These are phyloP conservation scores for Augiades crinisus DNA, from an alignment of 2,888 invertebrate genomes.

Conservation along the genomic window DNA sequence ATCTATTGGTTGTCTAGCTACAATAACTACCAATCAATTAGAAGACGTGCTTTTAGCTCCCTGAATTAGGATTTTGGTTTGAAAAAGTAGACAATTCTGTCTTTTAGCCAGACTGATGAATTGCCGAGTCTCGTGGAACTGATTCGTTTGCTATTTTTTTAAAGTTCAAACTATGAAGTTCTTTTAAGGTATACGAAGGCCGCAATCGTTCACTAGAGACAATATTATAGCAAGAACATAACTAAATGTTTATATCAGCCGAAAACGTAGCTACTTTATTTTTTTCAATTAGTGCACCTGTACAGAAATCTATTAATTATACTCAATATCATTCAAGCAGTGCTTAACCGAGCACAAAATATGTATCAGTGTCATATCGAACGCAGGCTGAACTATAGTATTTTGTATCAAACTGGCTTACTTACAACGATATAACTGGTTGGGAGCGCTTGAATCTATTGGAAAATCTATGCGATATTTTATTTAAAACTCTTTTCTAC, in stretches of 20 bases:
- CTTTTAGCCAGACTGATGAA: neutral
- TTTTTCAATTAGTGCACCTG: neutral
- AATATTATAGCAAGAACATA: too few relatives aligned
- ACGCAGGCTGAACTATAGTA: neutral
- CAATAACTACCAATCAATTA: conserved; percentile 49
- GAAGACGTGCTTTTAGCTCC: conserved; percentile 36
- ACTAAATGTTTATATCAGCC: neutral
- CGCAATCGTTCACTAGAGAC: too few relatives aligned
- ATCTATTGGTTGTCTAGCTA: conserved; percentile 41
- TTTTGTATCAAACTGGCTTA: too few relatives aligned
- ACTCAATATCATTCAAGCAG: neutral
- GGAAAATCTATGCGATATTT: too few relatives aligned
- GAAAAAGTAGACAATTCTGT: neutral
- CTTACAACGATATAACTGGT: too few relatives aligned
- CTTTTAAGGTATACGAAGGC: too few relatives aligned
- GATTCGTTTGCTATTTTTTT: too few relatives aligned
- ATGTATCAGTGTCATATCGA: neutral
- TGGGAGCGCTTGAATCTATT: too few relatives aligned
- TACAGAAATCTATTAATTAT: neutral
- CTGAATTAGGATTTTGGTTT: conserved; percentile 19
- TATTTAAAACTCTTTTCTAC: too few relatives aligned
- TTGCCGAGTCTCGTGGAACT: too few relatives aligned
- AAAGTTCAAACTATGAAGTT: too few relatives aligned
- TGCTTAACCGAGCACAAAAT: neutral
- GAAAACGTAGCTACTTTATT: neutral